Conservation (phyloP, 2,113 vertebrate genomes). For the Candoia aspera region DNA sequence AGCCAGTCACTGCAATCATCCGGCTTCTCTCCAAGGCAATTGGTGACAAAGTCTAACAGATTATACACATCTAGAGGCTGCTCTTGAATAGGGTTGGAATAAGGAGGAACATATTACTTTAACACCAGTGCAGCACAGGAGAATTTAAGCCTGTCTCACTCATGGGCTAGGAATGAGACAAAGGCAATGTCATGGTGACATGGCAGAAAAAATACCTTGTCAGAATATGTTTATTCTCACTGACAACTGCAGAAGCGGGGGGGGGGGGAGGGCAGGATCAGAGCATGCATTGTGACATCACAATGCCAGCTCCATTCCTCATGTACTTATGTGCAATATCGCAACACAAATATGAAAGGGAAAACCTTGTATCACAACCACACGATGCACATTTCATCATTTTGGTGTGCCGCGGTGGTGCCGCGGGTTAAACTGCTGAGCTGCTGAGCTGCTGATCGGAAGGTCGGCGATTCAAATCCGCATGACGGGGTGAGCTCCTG, state of each 20-base stretch:
- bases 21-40: background rate
- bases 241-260: background rate
- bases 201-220: background rate
- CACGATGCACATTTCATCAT: background rate
- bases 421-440: no score
- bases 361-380: background rate
- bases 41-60: background rate
- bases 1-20: background rate
- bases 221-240: background rate
- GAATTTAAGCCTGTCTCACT: background rate
- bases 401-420: no score
- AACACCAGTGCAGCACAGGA: background rate
- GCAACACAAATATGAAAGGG: background rate
- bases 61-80: background rate
- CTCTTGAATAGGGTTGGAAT: background rate
- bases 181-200: background rate
- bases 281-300: background rate
- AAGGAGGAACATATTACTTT: background rate
- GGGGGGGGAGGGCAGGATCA: background rate
- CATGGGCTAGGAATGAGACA: background rate
- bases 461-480: no score
- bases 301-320: background rate
- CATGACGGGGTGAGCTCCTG: no score
- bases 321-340: background rate
- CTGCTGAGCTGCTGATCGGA: no score